Conservation (phyloP, 2,113 vertebrate genomes). For the Hemiscyllium ocellatum region DNA sequence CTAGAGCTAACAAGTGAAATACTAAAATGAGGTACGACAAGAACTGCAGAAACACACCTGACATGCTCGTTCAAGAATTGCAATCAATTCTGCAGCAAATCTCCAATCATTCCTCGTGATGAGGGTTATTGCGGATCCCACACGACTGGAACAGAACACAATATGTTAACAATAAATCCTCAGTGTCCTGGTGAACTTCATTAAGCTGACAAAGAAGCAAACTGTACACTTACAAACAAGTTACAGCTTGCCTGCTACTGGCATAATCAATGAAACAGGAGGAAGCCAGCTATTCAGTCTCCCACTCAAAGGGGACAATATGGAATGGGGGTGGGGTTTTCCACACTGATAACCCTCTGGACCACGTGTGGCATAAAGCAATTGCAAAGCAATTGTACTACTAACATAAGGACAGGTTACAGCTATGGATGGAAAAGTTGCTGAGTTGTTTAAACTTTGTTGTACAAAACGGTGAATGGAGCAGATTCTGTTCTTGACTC, state of each 20-base stretch:
- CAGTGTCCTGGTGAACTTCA: not conserved
- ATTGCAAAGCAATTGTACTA: not conserved
- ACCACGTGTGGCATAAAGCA: too few relatives aligned
- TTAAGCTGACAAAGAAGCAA: not conserved
- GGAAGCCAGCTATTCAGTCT: not conserved
- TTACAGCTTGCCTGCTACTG: not conserved
- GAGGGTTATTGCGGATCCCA: constrained; percentile 73
- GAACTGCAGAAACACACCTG: constrained; percentile 60
- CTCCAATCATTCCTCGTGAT: constrained; percentile 81
- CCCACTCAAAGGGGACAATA: not conserved
- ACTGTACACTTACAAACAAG: not conserved
- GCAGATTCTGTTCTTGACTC: too few relatives aligned
- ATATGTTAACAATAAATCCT: not conserved
- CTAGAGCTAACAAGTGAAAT: not conserved
- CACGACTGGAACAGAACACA: constrained; percentile 56
- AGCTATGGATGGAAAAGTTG: not conserved
- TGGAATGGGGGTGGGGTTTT: not conserved
- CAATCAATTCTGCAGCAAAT: constrained; percentile 74
- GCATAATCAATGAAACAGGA: not conserved
- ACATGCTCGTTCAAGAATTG: constrained; percentile 77
- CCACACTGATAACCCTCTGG: not conserved
- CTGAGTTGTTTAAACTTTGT: not conserved
- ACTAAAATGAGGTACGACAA: too few relatives aligned
- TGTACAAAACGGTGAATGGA: too few relatives aligned
- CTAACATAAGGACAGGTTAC: not conserved